phyloP scores from a whole-genome alignment of 2,888 invertebrate genomes.

The Craniophora ligustri region DNA sequence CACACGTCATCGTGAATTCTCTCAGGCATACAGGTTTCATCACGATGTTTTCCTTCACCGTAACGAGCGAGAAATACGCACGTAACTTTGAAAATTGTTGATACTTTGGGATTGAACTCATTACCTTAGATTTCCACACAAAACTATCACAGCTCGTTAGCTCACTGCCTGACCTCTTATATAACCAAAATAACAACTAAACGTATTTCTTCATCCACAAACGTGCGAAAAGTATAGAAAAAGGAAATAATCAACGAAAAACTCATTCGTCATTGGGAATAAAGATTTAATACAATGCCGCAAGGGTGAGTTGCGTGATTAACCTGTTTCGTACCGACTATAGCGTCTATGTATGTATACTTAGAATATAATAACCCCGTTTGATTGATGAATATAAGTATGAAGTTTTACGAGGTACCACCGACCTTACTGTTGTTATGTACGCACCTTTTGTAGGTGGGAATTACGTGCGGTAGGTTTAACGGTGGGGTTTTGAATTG shows the following conservation, averaged over 20 bases:
- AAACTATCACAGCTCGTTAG: too few species aligned
- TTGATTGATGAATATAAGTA: slow-evolving; percentile 75
- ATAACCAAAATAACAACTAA: slow-evolving; percentile 49
- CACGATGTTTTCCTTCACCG: too few species aligned
- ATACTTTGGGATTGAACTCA: too few species aligned
- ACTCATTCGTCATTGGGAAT: slow-evolving; percentile 61
- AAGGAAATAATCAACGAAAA: slow-evolving; percentile 58
- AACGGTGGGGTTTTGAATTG: slow-evolving; percentile 44
- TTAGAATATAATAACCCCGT: slow-evolving; percentile 68
- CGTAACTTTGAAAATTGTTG: too few species aligned
- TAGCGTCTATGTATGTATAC: slow-evolving; percentile 50
- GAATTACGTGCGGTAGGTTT: slow-evolving; percentile 38
- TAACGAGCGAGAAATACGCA: too few species aligned
- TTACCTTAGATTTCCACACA: too few species aligned
- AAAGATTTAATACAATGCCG: slow-evolving; percentile 59
- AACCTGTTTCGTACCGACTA: slow-evolving; percentile 48
- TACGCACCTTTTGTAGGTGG: slow-evolving; percentile 37
- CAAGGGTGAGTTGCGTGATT: slow-evolving; percentile 58
- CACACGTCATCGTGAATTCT: too few species aligned
- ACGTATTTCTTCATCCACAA: slow-evolving; percentile 48
- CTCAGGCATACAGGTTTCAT: too few species aligned
- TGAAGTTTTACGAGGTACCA: slow-evolving; percentile 52
- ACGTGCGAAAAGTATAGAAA: slow-evolving; percentile 37
- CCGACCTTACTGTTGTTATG: slow-evolving; percentile 42
- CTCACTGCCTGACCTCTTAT: slow-evolving; percentile 32